These are phyloP conservation scores for Epinephelus awoara DNA, from an alignment of 2,797 vertebrate species.

Conservation along the genomic window DNA sequence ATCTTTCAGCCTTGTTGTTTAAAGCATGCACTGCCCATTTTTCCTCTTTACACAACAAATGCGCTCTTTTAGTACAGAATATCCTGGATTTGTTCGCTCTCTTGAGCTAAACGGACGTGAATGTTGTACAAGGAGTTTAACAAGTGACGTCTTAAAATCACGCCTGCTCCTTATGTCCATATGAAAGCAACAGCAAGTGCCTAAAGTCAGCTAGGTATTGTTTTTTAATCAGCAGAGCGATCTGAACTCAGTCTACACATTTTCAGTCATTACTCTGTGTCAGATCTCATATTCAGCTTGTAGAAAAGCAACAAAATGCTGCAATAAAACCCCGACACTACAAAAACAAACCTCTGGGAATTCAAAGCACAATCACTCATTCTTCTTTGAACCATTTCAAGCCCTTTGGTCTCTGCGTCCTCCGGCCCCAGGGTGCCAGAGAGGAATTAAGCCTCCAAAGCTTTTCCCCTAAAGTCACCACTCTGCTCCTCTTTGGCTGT, in stretches of 20 bases:
- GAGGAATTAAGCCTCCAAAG: constrained; percentile 79
- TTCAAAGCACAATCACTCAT: constrained; percentile 68
- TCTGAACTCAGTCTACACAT: constrained; percentile 13
- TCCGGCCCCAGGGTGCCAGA: constrained; percentile 74
- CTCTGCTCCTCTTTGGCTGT: constrained; percentile 62
- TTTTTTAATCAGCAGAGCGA: not conserved
- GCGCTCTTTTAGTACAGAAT: not conserved
- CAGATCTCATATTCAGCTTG: constrained; percentile 27
- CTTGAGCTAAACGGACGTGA: not conserved
- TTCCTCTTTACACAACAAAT: not conserved
- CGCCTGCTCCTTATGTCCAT: constrained; percentile 15
- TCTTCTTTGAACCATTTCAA: constrained; percentile 71
- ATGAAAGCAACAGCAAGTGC: constrained; percentile 70
- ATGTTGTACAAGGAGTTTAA: not conserved
- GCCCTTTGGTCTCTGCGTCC: constrained; percentile 66
- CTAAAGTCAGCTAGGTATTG: constrained; percentile 53
- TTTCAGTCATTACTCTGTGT: constrained; percentile 9
- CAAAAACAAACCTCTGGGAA: constrained; percentile 70
- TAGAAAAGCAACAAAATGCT: constrained; percentile 37
- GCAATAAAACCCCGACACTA: constrained; percentile 60
- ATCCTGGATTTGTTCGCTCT: not conserved
- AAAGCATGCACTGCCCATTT: constrained; percentile 73
- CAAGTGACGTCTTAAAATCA: not conserved
- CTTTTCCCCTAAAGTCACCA: constrained; percentile 62
- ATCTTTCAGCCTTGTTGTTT: constrained; percentile 44